Percentiles rank a stretch among this genome's conserved stretches.
These are phyloP conservation scores for Isurus oxyrinchus DNA, from an alignment of 2,113 vertebrate genomes.

Conservation along the genomic window DNA sequence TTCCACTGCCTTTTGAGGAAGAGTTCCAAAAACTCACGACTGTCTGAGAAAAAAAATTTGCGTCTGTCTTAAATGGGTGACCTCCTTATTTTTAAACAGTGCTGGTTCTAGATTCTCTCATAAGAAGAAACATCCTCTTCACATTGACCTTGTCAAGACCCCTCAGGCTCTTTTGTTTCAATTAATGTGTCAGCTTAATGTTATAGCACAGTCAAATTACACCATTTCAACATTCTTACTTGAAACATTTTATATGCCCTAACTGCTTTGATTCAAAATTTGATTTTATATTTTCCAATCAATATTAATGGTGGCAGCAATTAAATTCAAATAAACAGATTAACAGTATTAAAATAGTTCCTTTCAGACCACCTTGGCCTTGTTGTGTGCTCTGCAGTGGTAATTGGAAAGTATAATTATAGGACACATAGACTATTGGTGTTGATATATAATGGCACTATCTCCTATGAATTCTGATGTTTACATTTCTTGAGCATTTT, in stretches of 20 bases:
- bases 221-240: background rate
- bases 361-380: background rate
- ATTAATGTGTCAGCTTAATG: too few relatives aligned
- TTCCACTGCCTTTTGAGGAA: too few relatives aligned
- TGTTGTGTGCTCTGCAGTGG: background rate
- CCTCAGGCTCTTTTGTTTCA: too few relatives aligned
- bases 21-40: too few relatives aligned
- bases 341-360: background rate
- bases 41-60: too few relatives aligned
- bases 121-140: too few relatives aligned
- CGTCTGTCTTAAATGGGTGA: too few relatives aligned
- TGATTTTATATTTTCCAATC: background rate
- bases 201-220: too few relatives aligned
- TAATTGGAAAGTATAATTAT: background rate
- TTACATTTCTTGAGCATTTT: background rate
- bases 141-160: too few relatives aligned
- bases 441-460: background rate
- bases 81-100: too few relatives aligned
- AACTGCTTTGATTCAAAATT: background rate
- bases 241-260: background rate
- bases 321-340: background rate
- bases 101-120: too few relatives aligned
- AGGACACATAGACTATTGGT: background rate
- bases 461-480: background rate
- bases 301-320: background rate